Evolutionary conservation across 2,888 invertebrate genomes (phyloP), one percentile per base, ranked within the genome.

Genomic region (Phrixothrix hirtus): DNA sequence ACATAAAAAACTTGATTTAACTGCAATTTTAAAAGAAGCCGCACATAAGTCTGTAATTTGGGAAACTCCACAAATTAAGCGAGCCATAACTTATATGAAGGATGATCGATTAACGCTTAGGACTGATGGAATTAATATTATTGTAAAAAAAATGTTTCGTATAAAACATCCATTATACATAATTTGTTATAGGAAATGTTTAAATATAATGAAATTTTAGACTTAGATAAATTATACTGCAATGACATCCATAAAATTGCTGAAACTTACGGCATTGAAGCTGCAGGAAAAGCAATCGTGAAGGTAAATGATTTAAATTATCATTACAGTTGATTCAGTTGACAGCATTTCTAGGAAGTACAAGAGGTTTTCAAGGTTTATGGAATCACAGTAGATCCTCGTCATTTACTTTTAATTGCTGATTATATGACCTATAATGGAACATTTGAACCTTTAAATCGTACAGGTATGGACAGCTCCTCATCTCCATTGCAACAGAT

Each of bases 381-480:
- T 68, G 97, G 97, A 15, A 99, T 99, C 67, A 85, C 86, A 5
- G 96, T 99, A 1, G 94, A 98, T 77, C 87, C 91, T 0, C 82
- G 98, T 14, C 99, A 99, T 82, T 81, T 99, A 66, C 85, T 87
- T 0, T 78, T 99, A 2, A 85, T 98, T 42, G 92, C 98, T 0
- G 98, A 99, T 77, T 98, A 97, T 72, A 98, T 99, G 98, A 99
- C 97, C 0, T 94, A 86, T 64, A 90, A 91, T 66, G 99, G 99
- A 0, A 78, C 81, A 1, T 95, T 91, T 69, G 87, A 88, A 67
- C 91, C 98, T 0, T 85, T 98, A 75, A 98, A 91, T 72, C 81
- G 99, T 14, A 85, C 83, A 64, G 94, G 95, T 5, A 93, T 99
- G 86, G 88, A 89, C 63, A 83, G 86, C 37, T 90, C 88, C n/a